A percentile compares a stretch with the other conserved stretches of the same genome.
These are phyloP conservation scores for Protonemura montana DNA, from an alignment of 2,888 invertebrate genomes.

Conservation along the genomic window DNA sequence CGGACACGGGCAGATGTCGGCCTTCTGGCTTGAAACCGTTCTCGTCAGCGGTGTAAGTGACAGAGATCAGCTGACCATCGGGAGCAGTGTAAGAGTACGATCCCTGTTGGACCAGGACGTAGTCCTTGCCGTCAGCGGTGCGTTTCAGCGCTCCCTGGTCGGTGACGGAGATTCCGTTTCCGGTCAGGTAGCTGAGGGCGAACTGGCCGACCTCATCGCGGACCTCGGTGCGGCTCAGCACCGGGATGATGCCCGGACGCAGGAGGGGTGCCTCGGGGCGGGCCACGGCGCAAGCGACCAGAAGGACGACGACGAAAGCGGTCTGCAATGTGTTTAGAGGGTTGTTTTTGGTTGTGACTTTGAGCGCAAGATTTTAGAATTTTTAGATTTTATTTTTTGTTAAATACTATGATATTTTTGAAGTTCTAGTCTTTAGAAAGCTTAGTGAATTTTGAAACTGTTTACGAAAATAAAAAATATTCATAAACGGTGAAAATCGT, in stretches of 20 bases:
- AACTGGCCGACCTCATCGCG: constrained; percentile 52
- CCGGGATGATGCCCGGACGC: constrained; percentile 45
- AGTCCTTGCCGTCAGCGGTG: constrained; percentile 49
- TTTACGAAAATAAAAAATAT: too few species aligned
- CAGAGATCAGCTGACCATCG: constrained; percentile 50
- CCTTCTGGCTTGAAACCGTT: constrained; percentile 50
- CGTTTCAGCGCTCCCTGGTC: constrained; percentile 51
- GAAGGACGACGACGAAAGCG: constrained; percentile 30
- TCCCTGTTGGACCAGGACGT: constrained; percentile 52
- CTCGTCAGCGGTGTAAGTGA: constrained; percentile 51
- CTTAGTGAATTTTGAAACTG: too few species aligned
- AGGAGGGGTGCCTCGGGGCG: constrained; percentile 34
- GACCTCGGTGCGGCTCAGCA: constrained; percentile 49
- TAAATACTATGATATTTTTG: too few species aligned
- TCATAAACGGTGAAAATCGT: too few species aligned
- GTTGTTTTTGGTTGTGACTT: too few species aligned
- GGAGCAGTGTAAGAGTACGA: constrained; percentile 51
- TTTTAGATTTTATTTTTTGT: too few species aligned
- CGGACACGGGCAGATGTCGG: constrained; percentile 48
- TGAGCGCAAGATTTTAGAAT: too few species aligned
- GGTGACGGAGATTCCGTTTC: constrained; percentile 50
- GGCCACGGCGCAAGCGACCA: constrained; percentile 45
- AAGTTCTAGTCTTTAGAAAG: too few species aligned
- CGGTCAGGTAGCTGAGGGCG: constrained; percentile 47
- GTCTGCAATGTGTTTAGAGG: background rate